A percentile compares a stretch with the other conserved stretches of the same genome.
phyloP scores from a whole-genome alignment of 2,797 vertebrate species.

The Pyrocephalus nanus region DNA sequence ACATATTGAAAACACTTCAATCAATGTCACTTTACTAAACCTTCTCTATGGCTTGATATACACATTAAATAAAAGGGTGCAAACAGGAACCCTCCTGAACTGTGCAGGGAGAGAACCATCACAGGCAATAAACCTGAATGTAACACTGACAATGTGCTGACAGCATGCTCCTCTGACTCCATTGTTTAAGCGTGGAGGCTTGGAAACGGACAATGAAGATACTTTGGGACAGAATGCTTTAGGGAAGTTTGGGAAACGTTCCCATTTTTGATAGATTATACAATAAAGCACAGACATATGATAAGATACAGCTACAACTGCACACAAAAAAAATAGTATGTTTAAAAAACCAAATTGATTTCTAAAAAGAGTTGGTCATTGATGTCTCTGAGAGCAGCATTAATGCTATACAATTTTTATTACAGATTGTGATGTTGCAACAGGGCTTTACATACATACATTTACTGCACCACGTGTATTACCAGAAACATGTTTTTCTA shows the following conservation, averaged over 20 bases:
- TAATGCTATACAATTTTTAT: background rate
- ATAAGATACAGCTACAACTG: background rate
- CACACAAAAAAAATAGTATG: background rate
- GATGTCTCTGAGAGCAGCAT: background rate
- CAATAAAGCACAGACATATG: background rate
- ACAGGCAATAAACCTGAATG: background rate
- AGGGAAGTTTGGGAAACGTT: background rate
- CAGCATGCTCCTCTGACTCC: background rate
- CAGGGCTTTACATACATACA: background rate
- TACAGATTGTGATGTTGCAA: background rate
- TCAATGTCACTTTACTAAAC: slow-evolving; percentile 59
- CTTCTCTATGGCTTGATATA: slow-evolving; percentile 13
- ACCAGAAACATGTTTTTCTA: background rate
- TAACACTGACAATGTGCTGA: accelerated
- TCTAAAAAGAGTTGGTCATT: background rate
- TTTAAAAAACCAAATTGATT: background rate
- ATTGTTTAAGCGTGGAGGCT: background rate
- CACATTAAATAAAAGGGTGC: slow-evolving; percentile 37
- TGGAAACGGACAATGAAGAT: background rate
- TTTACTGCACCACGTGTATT: background rate
- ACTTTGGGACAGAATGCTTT: background rate
- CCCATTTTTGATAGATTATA: background rate
- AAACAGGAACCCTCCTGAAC: slow-evolving; percentile 38
- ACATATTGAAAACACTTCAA: slow-evolving; percentile 62
- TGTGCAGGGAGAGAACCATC: background rate